These are phyloP conservation scores for Blastomussa wellsi DNA, from an alignment of 92 coral and sea anemone species.

Conservation along the genomic window DNA sequence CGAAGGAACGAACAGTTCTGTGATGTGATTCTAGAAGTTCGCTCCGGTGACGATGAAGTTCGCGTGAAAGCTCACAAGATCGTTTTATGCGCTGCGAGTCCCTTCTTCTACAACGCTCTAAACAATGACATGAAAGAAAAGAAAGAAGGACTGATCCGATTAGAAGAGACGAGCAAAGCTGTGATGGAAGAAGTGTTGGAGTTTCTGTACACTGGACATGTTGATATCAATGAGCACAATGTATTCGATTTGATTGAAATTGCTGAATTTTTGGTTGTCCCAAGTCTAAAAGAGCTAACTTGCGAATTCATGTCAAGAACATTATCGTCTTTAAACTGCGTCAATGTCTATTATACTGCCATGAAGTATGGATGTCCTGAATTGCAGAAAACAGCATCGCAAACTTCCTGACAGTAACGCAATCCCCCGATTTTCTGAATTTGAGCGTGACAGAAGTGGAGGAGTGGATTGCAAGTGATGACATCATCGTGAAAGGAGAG, in stretches of 20 bases:
- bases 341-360: background rate
- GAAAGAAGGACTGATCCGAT: constrained; percentile 4
- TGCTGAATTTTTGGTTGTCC: background rate
- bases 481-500: constrained; percentile 14
- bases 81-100: constrained; percentile 37
- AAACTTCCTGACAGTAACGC: background rate
- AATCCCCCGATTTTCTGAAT: constrained; percentile 2
- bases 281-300: background rate
- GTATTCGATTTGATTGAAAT: constrained; percentile 22
- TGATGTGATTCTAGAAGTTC: constrained; percentile 37
- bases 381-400: background rate
- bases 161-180: background rate
- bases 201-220: background rate
- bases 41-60: constrained; percentile 13
- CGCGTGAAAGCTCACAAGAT: constrained; percentile 31
- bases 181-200: background rate
- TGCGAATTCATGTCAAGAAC: background rate
- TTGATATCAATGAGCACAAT: background rate
- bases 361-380: background rate
- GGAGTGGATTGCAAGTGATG: constrained; percentile 35
- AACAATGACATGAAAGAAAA: constrained; percentile 10
- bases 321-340: background rate
- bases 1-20: constrained; percentile 41
- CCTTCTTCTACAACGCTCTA: constrained; percentile 15
- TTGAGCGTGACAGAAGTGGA: constrained; percentile 9